A percentile compares a stretch with the other conserved stretches of the same genome.
These are phyloP conservation scores for Esox lucius DNA, from an alignment of 2,797 vertebrate species.

Conservation along the genomic window DNA sequence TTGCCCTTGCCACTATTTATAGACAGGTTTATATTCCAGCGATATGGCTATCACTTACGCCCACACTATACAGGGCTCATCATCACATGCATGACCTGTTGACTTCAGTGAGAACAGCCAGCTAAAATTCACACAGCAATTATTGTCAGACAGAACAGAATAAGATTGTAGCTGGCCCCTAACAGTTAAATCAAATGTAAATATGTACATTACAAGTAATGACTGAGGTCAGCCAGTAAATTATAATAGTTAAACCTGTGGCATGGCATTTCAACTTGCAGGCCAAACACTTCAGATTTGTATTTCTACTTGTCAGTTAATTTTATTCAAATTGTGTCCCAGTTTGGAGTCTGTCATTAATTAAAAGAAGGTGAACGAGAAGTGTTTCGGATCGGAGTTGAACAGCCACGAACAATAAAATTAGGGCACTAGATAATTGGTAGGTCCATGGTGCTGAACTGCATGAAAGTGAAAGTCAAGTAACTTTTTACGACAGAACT, in stretches of 20 bases:
- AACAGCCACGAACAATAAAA: no score
- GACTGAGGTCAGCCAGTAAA: neutral
- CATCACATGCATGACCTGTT: conserved; percentile 62
- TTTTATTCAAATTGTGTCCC: no score
- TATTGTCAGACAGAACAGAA: neutral
- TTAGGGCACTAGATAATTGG: neutral
- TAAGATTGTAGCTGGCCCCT: neutral
- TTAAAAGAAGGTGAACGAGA: no score
- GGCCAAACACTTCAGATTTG: no score
- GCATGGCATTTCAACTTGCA: no score
- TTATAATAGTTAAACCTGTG: no score
- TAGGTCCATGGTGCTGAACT: conserved; percentile 31
- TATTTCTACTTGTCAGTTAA: no score
- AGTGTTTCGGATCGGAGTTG: no score
- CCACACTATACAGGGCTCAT: conserved; percentile 66
- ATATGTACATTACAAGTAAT: neutral
- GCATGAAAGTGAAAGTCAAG: neutral
- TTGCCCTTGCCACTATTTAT: conserved; percentile 71
- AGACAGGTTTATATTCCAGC: conserved; percentile 71
- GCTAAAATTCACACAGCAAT: neutral
- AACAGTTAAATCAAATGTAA: neutral
- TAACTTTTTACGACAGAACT: neutral
- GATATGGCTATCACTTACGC: conserved; percentile 71
- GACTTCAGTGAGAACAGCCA: conserved; percentile 49
- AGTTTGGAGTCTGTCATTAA: neutral